Percentiles rank a stretch among this genome's conserved stretches.
Evolutionary conservation across 2,888 invertebrate genomes (phyloP).

Genomic region (Onchidella celtica): DNA sequence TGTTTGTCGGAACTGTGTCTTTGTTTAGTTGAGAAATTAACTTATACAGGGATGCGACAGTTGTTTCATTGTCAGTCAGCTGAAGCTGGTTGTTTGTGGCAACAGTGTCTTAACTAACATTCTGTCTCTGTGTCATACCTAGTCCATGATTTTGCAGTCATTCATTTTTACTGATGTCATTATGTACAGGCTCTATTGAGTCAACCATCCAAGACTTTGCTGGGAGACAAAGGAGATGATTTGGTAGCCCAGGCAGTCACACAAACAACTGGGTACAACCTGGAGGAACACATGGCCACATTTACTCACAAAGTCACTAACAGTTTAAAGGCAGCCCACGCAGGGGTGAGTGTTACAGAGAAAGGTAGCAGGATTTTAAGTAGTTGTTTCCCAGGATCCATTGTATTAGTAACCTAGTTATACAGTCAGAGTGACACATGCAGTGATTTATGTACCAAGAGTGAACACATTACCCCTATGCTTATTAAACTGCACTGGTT

Average conservation of each 20-base stretch:
- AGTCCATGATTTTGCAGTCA: too few relatives aligned
- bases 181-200: constrained; percentile 59
- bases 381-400: not conserved
- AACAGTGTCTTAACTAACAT: too few relatives aligned
- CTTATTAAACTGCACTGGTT: too few relatives aligned
- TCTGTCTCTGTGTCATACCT: too few relatives aligned
- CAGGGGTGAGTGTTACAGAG: constrained; percentile 13
- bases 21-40: too few relatives aligned
- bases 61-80: too few relatives aligned
- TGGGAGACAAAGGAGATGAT: constrained; percentile 53
- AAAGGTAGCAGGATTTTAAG: not conserved
- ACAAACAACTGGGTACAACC: constrained; percentile 12
- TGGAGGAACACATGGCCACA: constrained; percentile 26
- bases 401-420: not conserved
- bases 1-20: too few relatives aligned
- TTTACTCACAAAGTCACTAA: constrained; percentile 5
- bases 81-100: too few relatives aligned
- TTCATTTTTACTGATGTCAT: too few relatives aligned
- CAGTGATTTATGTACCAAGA: too few relatives aligned
- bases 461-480: too few relatives aligned
- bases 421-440: not conserved
- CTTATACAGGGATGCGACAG: too few relatives aligned
- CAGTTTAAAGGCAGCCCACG: not conserved
- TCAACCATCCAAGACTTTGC: constrained; percentile 64
- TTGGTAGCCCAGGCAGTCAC: constrained; percentile 21